These are phyloP conservation scores for Coenonympha glycerion DNA, from an alignment of 2,888 invertebrate species.

Conservation along the genomic window DNA sequence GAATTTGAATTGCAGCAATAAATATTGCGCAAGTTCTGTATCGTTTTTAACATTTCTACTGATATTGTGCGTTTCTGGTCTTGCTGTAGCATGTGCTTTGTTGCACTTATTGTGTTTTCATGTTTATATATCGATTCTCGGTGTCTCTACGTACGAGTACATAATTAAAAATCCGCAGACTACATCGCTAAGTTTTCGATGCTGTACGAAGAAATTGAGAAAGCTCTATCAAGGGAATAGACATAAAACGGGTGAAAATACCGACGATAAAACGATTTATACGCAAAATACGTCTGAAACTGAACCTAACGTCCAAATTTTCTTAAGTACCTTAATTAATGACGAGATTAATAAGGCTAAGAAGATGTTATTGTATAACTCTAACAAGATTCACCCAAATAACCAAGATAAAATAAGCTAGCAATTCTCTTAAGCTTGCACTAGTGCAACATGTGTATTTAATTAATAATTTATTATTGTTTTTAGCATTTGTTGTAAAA, in stretches of 20 bases:
- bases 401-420: slow-evolving; percentile 36
- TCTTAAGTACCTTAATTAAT: slow-evolving; percentile 52
- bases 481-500: too few species aligned
- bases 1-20: slow-evolving; percentile 14
- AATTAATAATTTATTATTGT: too few species aligned
- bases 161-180: slow-evolving; percentile 66
- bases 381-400: slow-evolving; percentile 63
- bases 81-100: slow-evolving; percentile 84
- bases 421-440: neutral
- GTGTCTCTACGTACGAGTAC: slow-evolving; percentile 93
- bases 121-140: slow-evolving; percentile 88
- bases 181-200: slow-evolving; percentile 33
- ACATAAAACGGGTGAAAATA: slow-evolving; percentile 14
- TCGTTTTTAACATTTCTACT: slow-evolving; percentile 59
- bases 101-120: slow-evolving; percentile 92
- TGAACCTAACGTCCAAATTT: slow-evolving; percentile 35
- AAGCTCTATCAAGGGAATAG: slow-evolving; percentile 28
- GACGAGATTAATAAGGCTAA: slow-evolving; percentile 56
- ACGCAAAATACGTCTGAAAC: slow-evolving; percentile 1
- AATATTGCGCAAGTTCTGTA: slow-evolving; percentile 53
- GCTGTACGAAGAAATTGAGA: slow-evolving; percentile 38
- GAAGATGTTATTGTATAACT: slow-evolving; percentile 51
- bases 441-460: too few species aligned
- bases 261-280: slow-evolving; percentile 14
- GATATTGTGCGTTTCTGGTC: slow-evolving; percentile 81